Conservation (phyloP, 2,113 vertebrate genomes). For the Empidonax alnorum region DNA sequence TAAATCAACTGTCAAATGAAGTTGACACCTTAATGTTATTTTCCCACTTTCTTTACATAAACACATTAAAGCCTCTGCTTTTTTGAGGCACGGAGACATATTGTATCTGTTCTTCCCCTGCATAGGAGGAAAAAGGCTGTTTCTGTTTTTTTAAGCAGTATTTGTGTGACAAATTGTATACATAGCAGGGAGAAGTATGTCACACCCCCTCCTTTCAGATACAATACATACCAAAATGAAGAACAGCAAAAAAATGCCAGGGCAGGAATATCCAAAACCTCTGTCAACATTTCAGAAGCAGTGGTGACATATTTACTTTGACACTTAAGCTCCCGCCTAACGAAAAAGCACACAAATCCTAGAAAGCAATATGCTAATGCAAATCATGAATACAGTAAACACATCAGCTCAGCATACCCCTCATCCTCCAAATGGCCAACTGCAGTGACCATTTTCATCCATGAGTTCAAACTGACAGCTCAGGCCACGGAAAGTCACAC, state of each 20-base stretch:
- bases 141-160: not conserved
- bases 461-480: not conserved
- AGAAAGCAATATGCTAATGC: not conserved
- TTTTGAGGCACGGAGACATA: not conserved
- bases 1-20: not conserved
- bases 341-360: not conserved
- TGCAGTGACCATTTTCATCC: not conserved
- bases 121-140: not conserved
- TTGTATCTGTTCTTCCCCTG: not conserved
- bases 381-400: not conserved
- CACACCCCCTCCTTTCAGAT: not conserved
- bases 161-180: not conserved
- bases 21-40: not conserved
- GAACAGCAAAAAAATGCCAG: not conserved
- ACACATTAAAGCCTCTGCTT: not conserved
- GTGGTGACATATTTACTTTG: not conserved
- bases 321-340: not conserved
- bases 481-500: not conserved
- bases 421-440: not conserved
- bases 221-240: not conserved
- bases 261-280: not conserved
- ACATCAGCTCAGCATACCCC: not conserved
- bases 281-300: not conserved
- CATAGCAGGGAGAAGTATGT: not conserved
- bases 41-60: not conserved